Base-by-base conservation (phyloP, 2,888 invertebrate species). In the Tortrix viridana region DNA sequence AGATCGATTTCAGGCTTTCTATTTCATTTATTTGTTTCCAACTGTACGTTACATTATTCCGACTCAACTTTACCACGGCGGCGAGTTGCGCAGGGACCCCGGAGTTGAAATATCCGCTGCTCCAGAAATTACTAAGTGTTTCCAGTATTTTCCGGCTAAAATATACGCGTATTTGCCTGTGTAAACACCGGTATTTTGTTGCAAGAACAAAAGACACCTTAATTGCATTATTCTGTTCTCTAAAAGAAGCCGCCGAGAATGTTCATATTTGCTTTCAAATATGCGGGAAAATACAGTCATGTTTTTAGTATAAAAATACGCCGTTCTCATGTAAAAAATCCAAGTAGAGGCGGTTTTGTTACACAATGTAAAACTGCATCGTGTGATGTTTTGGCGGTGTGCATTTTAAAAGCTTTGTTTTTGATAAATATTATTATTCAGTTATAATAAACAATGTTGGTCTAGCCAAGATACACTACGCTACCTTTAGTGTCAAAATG, bases 141-240 rank as follows among this genome's bases (percentile, higher is more conserved):
- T 49, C 55, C 55, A 46, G 44, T 50, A 50, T 49, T 56, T 62
- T 23, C 49, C 19, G 9, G 22, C 50, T 38, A 48, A 47, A 41
- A 48, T 26, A 26, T 18, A 14, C 26, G 20, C 44, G 23, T 44
- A 56, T 46, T 50, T 37, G 44, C 7, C 44, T 55, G 23, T 22
- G 43, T 22, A 55, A 41, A 52, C 41, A 52, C 52, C 19, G 22
- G 38, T 56, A 49, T 50, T 55, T 46, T 23, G 41, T 19, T 19
- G 56, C 57, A 37, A 52, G 49, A 47, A 43, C 26, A 44, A 41
- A 47, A 47, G 20, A 37, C 16, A 5, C 18, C 56, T 38, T 57
- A 57, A 63, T 63, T 63, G 62, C 56, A 47, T 63, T 63, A 53
- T 47, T 57, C 52, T 57, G 57, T 47, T 57, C 57, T 26, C 50